Evolutionary conservation across 2,113 vertebrate species (phyloP), one percentile per base, ranked within the genome.

Genomic region (Procavia capensis): DNA sequence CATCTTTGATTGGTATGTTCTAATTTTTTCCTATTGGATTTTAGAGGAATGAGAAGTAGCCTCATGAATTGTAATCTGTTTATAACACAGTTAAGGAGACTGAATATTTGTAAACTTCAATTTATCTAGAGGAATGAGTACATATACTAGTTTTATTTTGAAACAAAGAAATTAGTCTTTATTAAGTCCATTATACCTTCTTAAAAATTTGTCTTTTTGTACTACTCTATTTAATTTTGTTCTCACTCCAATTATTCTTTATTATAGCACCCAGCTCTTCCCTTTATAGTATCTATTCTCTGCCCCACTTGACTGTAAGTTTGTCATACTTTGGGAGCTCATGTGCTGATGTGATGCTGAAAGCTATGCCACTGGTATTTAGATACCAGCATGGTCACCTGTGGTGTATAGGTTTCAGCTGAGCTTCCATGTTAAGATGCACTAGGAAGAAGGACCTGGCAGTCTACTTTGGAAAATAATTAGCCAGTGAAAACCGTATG

Each of bases 131-230:
- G 19, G 85, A 34, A 76, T 64, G 57, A 57, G 36, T 6, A 45
- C 39, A 29, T n/a, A 59, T 0, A 41, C 24, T 74, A 59, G 50
- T 61, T 91, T 93, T 88, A 36, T 75, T 84, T 66, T 88, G 54
- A 95, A 80, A 63, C 43, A 75, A 81, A 29, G 9, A 83, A n/a
- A 84, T 36, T n/a, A 50, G 29, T 89, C n/a, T 72, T 78, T 20
- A 45, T n/a, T 83, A 61, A 61, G 54, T 64, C 25, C 91, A 27
- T 45, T 76, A 36, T 5, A 61, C 16, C 6, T 11, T 29, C 9
- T 66, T 66, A 74, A 89, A 54, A 76, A 68, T 50, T 43, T 92
- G n/a, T 84, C 63, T 87, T 93, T 93, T 88, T 31, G 87, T 54
- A 43, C 5, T 39, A 39, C 9, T 27, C 24, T 80, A 41, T 54